Evolutionary conservation across 2,113 vertebrate species (phyloP).

Genomic region (Halichoerus grypus): DNA sequence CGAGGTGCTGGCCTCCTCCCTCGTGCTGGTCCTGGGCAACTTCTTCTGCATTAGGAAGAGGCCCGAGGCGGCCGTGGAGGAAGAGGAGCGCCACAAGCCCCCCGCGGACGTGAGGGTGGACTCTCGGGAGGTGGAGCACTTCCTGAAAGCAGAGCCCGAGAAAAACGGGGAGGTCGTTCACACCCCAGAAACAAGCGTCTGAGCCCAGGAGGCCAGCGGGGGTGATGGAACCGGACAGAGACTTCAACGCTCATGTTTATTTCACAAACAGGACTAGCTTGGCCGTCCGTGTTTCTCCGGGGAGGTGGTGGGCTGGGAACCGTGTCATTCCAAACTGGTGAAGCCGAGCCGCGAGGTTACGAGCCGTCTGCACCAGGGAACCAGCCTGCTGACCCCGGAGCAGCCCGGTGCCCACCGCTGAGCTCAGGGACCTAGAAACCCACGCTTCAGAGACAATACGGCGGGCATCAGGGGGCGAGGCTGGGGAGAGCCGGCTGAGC

Average conservation of each 20-base stretch:
- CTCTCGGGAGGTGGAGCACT: slow-evolving; percentile 87
- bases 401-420: slow-evolving; percentile 71
- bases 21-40: slow-evolving; percentile 91
- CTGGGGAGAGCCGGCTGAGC: background rate
- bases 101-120: slow-evolving; percentile 80
- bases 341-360: slow-evolving; percentile 77
- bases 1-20: slow-evolving; percentile 92
- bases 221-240: slow-evolving; percentile 67
- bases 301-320: slow-evolving; percentile 73
- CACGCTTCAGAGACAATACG: slow-evolving; percentile 73
- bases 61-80: slow-evolving; percentile 79
- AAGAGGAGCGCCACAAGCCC: slow-evolving; percentile 80
- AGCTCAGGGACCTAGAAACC: slow-evolving; percentile 79
- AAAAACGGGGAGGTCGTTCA: slow-evolving; percentile 86
- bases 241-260: slow-evolving; percentile 84
- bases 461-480: slow-evolving; percentile 72
- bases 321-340: slow-evolving; percentile 75
- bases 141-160: slow-evolving; percentile 88
- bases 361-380: slow-evolving; percentile 58
- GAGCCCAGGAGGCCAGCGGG: slow-evolving; percentile 68
- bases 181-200: slow-evolving; percentile 90
- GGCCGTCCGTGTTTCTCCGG: slow-evolving; percentile 73
- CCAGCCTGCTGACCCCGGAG: slow-evolving; percentile 79
- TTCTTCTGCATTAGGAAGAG: slow-evolving; percentile 91
- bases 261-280: slow-evolving; percentile 86